Conservation (phyloP, 2,113 vertebrate species). For the Meles meles region DNA sequence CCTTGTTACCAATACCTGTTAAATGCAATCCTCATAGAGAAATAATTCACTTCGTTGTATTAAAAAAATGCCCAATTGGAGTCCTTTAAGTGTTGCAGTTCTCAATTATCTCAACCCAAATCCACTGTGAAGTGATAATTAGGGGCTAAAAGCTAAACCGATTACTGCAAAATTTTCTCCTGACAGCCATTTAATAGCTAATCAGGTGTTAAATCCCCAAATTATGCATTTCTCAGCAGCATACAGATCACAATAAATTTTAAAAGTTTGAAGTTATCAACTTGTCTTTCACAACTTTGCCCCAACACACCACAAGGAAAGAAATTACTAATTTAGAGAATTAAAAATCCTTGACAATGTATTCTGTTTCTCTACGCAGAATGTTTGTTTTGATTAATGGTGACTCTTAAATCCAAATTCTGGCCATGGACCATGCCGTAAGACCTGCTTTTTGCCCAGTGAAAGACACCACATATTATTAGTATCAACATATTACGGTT, state of each 20-base stretch:
- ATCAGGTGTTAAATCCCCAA: slow-evolving; percentile 75
- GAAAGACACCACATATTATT: not conserved
- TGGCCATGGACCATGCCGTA: not conserved
- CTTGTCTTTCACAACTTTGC: slow-evolving; percentile 67
- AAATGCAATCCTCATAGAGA: slow-evolving; percentile 65
- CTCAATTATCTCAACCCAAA: slow-evolving; percentile 76
- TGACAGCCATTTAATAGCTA: slow-evolving; percentile 77
- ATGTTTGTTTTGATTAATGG: slow-evolving; percentile 18
- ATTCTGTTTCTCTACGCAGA: not conserved
- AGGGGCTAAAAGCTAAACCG: slow-evolving; percentile 77
- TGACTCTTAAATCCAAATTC: not conserved
- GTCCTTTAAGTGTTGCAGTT: slow-evolving; percentile 71
- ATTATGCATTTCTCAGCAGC: slow-evolving; percentile 74
- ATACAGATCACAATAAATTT: slow-evolving; percentile 69
- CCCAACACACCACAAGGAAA: slow-evolving; percentile 37
- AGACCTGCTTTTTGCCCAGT: not conserved
- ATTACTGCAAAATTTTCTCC: slow-evolving; percentile 75
- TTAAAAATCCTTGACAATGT: not conserved
- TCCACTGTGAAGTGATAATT: slow-evolving; percentile 78
- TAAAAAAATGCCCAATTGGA: slow-evolving; percentile 62
- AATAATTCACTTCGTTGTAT: slow-evolving; percentile 73
- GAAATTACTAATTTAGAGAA: not conserved
- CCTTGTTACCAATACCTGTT: slow-evolving; percentile 67
- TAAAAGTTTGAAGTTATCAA: slow-evolving; percentile 70
- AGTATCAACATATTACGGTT: not conserved